A percentile compares a stretch with the other conserved stretches of the same genome.
Evolutionary conservation across 2,113 vertebrate species (phyloP).

Genomic region (Hippocampus comes): DNA sequence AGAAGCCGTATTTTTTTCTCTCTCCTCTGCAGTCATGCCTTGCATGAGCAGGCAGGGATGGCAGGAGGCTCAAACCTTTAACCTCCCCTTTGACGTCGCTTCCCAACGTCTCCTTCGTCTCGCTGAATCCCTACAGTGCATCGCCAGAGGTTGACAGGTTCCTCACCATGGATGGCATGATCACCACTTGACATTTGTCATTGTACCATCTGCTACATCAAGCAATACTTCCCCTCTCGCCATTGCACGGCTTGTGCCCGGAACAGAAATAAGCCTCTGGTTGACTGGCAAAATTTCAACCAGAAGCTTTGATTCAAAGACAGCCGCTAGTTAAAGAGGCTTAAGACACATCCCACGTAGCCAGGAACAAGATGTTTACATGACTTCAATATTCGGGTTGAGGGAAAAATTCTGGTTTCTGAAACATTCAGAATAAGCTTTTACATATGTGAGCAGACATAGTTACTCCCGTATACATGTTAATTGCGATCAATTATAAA

Average conservation of each 20-base stretch:
- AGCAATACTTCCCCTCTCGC: slow-evolving; percentile 25
- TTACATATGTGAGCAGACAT: no score
- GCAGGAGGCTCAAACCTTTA: slow-evolving; percentile 19
- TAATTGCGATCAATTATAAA: no score
- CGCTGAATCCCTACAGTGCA: slow-evolving; percentile 13
- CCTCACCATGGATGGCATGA: slow-evolving; percentile 16
- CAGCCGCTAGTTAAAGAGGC: background rate
- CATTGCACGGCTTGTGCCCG: background rate
- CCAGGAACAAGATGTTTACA: background rate
- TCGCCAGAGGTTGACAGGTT: slow-evolving; percentile 39
- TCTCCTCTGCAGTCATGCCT: background rate
- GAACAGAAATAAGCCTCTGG: slow-evolving; percentile 7
- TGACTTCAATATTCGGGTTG: no score
- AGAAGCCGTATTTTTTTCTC: slow-evolving; percentile 13
- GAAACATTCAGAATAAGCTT: no score
- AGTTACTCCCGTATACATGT: no score
- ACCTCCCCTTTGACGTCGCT: slow-evolving; percentile 2
- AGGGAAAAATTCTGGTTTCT: no score
- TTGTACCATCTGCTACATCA: slow-evolving; percentile 44
- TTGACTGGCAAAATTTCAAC: slow-evolving; percentile 6
- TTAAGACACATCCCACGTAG: background rate
- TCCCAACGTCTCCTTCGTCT: slow-evolving; percentile 3
- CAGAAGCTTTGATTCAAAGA: background rate
- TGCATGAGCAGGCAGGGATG: slow-evolving; percentile 18
- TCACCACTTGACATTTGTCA: slow-evolving; percentile 42